Base-by-base conservation (phyloP, 2,113 vertebrate species). In the Microcebus murinus region DNA sequence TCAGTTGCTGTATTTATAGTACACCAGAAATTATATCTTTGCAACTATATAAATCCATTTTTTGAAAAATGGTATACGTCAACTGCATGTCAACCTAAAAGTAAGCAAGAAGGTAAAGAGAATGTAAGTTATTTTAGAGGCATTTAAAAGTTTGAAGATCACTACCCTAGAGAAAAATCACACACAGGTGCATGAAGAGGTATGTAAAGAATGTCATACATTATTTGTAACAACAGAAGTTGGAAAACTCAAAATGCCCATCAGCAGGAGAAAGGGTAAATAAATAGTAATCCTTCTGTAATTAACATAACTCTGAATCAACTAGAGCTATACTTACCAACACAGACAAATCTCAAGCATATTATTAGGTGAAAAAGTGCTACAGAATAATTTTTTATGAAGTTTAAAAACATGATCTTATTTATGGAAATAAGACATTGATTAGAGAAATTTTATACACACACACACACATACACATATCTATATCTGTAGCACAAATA, bases 91-190 rank as follows among this genome's bases (percentile, higher is more conserved):
- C 71, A 95, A 92, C 13, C 27, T 83, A 94, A 96, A 95, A 83
- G 61, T 36, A 85, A 55, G 7, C 67, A 96, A 94, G 70, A 4
- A 93, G 84, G 39, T 76, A 94, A 90, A 81, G 0, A 81, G 0
- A 68, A 55, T 25, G 36, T 92, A 59, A 92, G 55, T 90, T 92
- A 92, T 55, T 82, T 86, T 91, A 29, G 63, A 94, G 34, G 84
- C 89, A 42, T n/a, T 95, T 86, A 87, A 79, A 96, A 87, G 48
- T 93, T 45, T 96, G 50, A 93, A 63, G 71, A 90, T 39, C 17
- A 91, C 20, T n/a, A 61, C 21, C 23, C n/a, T 42, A 70, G 17
- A 74, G 70, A 63, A 95, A 96, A 96, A 92, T 81, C 68, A 87
- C 74, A 83, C 45, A 95, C 8, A 39, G 8, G 25, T 31, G 4